A percentile compares a stretch with the other conserved stretches of the same genome.
Conservation (phyloP, 2,888 invertebrate genomes). For the Pachymerium ferrugineum region DNA sequence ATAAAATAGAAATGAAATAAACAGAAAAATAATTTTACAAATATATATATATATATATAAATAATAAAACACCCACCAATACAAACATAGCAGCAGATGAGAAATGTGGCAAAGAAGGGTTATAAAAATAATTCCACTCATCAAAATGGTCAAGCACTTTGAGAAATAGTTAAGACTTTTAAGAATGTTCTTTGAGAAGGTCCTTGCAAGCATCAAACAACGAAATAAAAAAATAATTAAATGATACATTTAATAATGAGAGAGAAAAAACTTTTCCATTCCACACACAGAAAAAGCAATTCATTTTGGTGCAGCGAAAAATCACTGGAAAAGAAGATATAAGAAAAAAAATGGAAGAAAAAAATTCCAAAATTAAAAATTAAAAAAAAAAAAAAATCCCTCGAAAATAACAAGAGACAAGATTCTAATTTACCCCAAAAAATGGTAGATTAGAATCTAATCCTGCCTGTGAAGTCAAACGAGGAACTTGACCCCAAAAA, state of each 20-base stretch:
- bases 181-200: conserved; percentile 52
- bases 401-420: not conserved
- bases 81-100: conserved; percentile 35
- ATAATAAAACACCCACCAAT: conserved; percentile 34
- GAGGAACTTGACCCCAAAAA: not conserved
- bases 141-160: conserved; percentile 42
- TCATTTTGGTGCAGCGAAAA: conserved; percentile 25
- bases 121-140: conserved; percentile 42
- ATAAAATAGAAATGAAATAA: conserved; percentile 37
- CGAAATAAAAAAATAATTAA: conserved; percentile 24
- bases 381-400: not conserved
- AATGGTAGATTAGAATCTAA: not conserved
- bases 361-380: not conserved
- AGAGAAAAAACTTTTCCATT: conserved; percentile 34
- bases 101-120: conserved; percentile 43
- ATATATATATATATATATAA: conserved; percentile 24
- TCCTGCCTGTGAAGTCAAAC: conserved; percentile 1
- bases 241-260: not conserved
- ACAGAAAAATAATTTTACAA: conserved; percentile 38
- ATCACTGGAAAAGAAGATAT: conserved; percentile 19
- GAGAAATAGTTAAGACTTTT: conserved; percentile 34
- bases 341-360: no score
- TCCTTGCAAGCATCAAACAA: conserved; percentile 45
- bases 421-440: not conserved
- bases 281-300: conserved; percentile 14